Evolutionary conservation across 2,113 vertebrate genomes (phyloP), one percentile per base, ranked within the genome.

Genomic region (Strix aluco): DNA sequence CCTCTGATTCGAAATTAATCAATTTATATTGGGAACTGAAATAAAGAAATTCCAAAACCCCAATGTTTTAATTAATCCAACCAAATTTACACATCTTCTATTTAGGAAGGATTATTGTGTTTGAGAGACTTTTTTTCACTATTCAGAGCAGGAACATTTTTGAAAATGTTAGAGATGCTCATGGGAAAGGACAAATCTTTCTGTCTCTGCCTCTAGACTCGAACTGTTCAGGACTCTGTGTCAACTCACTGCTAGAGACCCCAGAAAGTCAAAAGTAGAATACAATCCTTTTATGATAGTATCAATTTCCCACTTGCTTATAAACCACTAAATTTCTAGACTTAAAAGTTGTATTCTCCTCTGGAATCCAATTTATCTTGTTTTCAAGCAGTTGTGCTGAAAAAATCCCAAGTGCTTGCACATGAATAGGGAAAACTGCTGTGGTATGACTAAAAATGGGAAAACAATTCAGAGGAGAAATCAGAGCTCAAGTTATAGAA

Each of bases 381-480:
- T 90, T 90, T 95, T 91, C 77, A 95, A 85, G 61, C 40, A 82
- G 34, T 77, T 85, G 26, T 70, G 40, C 62, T 89, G 81, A 72
- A 86, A 94, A 92, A 82, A 49, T 27, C 36, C 57, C 30, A 34
- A 89, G 51, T 88, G 51, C 29, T 95, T 86, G 49, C 54, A 92
- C 34, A 72, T 40, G 69, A 95, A 92, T 71, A 81, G 27, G 11
- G 66, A 95, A 92, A 91, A 69, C 3, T 54, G 40, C 88, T 93
- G 80, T 54, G 67, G 27, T 69, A 34, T 20, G 57, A 86, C 82
- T 90, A 42, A 96, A 95, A 92, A 79, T 21, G 47, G 59, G 61
- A 23, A 62, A 93, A 95, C 73, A 94, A 87, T 69, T 82, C 78
- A 89, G 57, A 92, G 38, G 73, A 94, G 55, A 87, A 92, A 96